Evolutionary conservation across 2,888 invertebrate species (phyloP).

Genomic region (Mimas tiliae): DNA sequence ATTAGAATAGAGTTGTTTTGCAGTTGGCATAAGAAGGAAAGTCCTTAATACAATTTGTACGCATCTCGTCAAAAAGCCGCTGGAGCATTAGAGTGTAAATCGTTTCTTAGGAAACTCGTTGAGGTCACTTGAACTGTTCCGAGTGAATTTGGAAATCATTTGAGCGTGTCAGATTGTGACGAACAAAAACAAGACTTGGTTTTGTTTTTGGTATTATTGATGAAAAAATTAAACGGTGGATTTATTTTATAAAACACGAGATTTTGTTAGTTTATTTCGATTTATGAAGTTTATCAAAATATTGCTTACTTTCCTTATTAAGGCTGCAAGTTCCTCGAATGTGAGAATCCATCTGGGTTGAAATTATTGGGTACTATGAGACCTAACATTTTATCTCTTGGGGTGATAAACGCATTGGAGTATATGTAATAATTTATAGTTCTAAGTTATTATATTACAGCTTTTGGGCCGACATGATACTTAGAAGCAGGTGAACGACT

Average conservation of each 20-base stretch:
- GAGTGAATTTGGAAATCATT: conserved; percentile 31
- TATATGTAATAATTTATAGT: too few species aligned
- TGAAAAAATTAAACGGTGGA: not conserved
- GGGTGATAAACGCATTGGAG: too few species aligned
- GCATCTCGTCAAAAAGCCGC: conserved; percentile 59
- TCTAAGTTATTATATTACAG: too few species aligned
- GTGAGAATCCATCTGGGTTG: too few species aligned
- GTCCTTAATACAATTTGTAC: conserved; percentile 71
- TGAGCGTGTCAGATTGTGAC: conserved; percentile 21
- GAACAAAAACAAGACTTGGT: conserved; percentile 12
- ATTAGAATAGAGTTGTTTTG: conserved; percentile 31
- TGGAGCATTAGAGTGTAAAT: conserved; percentile 64
- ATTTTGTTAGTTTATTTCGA: too few species aligned
- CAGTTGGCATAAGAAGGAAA: conserved; percentile 30
- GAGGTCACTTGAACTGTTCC: conserved; percentile 34
- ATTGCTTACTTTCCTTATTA: too few species aligned
- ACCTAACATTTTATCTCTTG: too few species aligned
- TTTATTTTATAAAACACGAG: not conserved
- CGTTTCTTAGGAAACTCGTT: conserved; percentile 29
- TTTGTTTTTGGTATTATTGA: not conserved
- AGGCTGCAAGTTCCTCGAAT: too few species aligned
- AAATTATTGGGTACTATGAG: too few species aligned
- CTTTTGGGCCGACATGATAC: too few species aligned
- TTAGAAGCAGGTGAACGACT: too few species aligned
- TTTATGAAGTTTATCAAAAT: too few species aligned